Base-by-base conservation (phyloP, 2,888 invertebrate genomes). In the Drosophila tripunctata region DNA sequence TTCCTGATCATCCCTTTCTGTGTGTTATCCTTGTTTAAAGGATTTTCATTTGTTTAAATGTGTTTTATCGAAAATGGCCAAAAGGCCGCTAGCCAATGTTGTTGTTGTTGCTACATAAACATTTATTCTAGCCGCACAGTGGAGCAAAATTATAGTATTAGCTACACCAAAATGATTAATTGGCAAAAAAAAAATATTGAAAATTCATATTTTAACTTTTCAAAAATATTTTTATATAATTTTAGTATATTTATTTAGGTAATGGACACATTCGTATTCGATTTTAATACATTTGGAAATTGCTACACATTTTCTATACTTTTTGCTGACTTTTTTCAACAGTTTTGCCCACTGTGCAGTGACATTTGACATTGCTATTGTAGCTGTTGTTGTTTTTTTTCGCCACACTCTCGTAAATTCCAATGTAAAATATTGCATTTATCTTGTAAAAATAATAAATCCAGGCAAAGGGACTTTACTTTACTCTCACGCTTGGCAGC, bases 361-460 rank as follows among this genome's bases (percentile, higher is more conserved):
- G 50, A 74, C 80, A 72, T 84, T 74, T 84, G 82, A 74, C 79
- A 66, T 75, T 62, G 63, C 33, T 66, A 50, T 58, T 67, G 65
- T 74, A 51, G 51, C 36, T 63, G 30, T 17, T 63, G 50, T 44
- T 67, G 58, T 41, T 38, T 27, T 75, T 81, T 69, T 64, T 54
- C 33, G 74, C 86, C 77, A 66, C 80, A 72, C 70, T 65, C 71
- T 75, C 81, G 87, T 83, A 83, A 83, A 83, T 83, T 80, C 69
- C 84, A 75, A 81, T 84, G 87, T 84, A 85, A 87, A 84, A 87
- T 87, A 82, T 81, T 87, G 85, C 83, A 84, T 84, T 84, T 87
- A 84, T 87, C 87, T 84, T 84, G 87, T 87, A 81, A 84, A 87
- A 84, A 84, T 87, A 84, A 84, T 84, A 84, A 84, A 84, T 84